Percentiles rank a stretch among this genome's conserved stretches.
These are phyloP conservation scores for Eugnorisma glareosa DNA, from an alignment of 2,888 invertebrate species.

Conservation along the genomic window DNA sequence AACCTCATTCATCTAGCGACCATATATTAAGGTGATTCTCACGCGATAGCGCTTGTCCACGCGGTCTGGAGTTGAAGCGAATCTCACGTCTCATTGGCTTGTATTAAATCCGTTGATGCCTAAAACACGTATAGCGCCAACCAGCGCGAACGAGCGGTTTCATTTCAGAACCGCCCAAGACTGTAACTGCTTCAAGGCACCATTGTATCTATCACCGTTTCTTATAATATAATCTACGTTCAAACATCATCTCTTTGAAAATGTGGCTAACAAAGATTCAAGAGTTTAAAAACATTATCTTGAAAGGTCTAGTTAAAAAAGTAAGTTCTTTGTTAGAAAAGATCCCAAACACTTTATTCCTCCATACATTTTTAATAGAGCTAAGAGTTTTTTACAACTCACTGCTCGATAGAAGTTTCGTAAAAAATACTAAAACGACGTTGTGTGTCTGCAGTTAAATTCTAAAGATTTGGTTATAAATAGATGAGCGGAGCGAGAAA, in stretches of 20 bases:
- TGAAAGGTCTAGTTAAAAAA: constrained; percentile 4
- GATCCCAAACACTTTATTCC: constrained; percentile 39
- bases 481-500: constrained; percentile 23
- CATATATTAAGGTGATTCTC: no score
- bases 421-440: constrained; percentile 45
- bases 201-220: neutral
- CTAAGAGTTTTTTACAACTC: constrained; percentile 56
- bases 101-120: no score
- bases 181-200: no score
- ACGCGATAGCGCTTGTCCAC: no score
- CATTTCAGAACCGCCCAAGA: no score
- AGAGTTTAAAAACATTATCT: neutral
- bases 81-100: no score
- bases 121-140: no score
- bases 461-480: constrained; percentile 18
- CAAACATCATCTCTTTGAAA: neutral
- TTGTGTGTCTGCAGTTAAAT: constrained; percentile 32
- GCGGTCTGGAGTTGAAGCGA: neutral
- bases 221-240: neutral
- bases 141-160: no score
- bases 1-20: neutral
- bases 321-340: constrained; percentile 12
- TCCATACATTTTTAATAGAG: constrained; percentile 62
- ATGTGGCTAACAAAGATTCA: neutral
- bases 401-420: constrained; percentile 44